Conservation (phyloP, 2,797 vertebrate genomes). For the Gymnoscopelus microlampas region DNA sequence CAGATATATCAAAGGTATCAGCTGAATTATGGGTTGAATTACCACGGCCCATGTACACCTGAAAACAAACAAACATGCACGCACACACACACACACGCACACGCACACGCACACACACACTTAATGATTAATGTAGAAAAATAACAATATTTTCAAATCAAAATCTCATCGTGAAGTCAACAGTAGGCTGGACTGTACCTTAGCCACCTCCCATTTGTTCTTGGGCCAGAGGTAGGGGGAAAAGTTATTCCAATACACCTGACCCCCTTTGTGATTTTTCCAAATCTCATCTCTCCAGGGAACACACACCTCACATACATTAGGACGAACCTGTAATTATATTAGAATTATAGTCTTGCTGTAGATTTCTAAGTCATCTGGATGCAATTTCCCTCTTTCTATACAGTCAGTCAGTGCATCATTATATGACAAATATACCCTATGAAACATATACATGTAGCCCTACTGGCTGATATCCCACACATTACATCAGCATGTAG, state of each 20-base stretch:
- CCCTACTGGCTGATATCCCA: too few relatives aligned
- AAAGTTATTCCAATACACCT: constrained; percentile 52
- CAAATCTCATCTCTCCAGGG: constrained; percentile 47
- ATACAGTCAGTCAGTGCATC: too few relatives aligned
- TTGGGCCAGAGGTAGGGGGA: constrained; percentile 48
- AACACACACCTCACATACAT: constrained; percentile 37
- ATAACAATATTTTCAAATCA: too few relatives aligned
- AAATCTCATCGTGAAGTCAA: background rate
- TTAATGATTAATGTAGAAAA: too few relatives aligned
- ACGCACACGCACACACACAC: constrained; percentile 7
- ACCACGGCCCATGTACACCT: constrained; percentile 63
- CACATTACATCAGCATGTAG: too few relatives aligned
- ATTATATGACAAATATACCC: too few relatives aligned
- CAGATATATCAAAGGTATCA: constrained; percentile 62
- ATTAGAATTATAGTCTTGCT: background rate
- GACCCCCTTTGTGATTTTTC: background rate
- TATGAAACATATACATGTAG: too few relatives aligned
- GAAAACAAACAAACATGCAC: background rate
- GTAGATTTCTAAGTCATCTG: background rate
- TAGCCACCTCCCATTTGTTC: constrained; percentile 71
- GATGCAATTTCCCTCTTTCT: too few relatives aligned
- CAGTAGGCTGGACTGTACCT: constrained; percentile 41
- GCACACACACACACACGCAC: background rate
- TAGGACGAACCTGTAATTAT: constrained; percentile 6
- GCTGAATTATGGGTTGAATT: constrained; percentile 19